These are phyloP conservation scores for Drosophila melanogaster DNA, from an alignment of 1,140 invertebrate species.

Conservation along the genomic window DNA sequence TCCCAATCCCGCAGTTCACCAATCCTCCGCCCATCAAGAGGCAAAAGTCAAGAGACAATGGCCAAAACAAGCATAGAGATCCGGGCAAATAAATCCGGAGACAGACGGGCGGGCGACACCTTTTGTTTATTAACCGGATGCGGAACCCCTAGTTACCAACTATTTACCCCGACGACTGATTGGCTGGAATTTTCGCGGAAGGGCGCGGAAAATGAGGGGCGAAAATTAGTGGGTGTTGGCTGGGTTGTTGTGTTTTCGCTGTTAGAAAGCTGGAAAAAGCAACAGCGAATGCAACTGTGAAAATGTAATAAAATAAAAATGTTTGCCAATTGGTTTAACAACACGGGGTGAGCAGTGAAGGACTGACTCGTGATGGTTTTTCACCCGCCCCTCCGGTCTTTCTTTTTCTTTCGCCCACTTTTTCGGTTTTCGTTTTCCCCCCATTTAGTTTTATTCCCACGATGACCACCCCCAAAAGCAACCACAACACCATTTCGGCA, in stretches of 20 bases:
- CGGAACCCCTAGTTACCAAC: slow-evolving; percentile 31
- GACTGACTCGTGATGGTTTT: slow-evolving; percentile 8
- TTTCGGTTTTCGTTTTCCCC: not conserved
- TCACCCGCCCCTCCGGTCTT: not conserved
- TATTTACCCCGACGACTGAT: slow-evolving; percentile 20
- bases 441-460: slow-evolving; percentile 33
- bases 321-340: slow-evolving; percentile 28
- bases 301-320: slow-evolving; percentile 43
- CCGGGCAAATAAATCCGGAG: slow-evolving; percentile 28
- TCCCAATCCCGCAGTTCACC: not conserved
- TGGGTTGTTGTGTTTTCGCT: too few species aligned
- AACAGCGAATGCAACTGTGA: slow-evolving; percentile 23
- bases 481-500: slow-evolving; percentile 10
- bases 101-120: slow-evolving; percentile 40
- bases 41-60: slow-evolving; percentile 10
- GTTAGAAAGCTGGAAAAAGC: slow-evolving; percentile 1
- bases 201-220: slow-evolving; percentile 6
- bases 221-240: not conserved
- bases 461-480: slow-evolving; percentile 1
- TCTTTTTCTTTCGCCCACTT: too few species aligned
- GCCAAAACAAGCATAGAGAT: slow-evolving; percentile 9
- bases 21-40: not conserved
- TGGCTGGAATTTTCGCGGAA: slow-evolving; percentile 6
- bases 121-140: slow-evolving; percentile 35
- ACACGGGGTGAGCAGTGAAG: slow-evolving; percentile 9